phyloP scores from a whole-genome alignment of 2,797 vertebrate species.

The Psittacula derbiana region DNA sequence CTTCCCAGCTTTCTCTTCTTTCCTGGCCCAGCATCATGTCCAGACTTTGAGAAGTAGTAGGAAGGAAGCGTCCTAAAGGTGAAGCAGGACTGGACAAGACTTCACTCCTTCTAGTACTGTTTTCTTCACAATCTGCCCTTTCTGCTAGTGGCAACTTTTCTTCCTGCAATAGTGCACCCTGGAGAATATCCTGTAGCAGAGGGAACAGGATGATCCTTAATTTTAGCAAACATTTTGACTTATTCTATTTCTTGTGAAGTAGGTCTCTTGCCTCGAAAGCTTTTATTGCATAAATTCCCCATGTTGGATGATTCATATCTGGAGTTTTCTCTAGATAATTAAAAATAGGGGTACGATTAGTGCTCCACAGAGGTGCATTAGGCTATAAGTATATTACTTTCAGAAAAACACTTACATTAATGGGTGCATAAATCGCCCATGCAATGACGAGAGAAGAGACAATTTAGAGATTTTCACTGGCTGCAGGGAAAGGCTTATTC shows the following conservation, averaged over 20 bases:
- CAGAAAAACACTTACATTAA: slow-evolving; percentile 59
- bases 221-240: slow-evolving; percentile 33
- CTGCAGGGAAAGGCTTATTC: slow-evolving; percentile 2
- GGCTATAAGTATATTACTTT: slow-evolving; percentile 36
- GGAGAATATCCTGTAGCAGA: neutral
- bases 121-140: neutral
- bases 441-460: slow-evolving; percentile 31
- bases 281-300: slow-evolving; percentile 41
- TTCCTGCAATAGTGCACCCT: neutral
- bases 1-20: neutral
- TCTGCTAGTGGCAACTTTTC: neutral
- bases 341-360: slow-evolving; percentile 46
- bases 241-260: neutral
- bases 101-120: neutral
- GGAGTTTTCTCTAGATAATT: slow-evolving; percentile 57
- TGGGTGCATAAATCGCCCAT: slow-evolving; percentile 38
- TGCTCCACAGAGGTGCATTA: slow-evolving; percentile 56
- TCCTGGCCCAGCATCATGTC: neutral
- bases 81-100: neutral
- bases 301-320: slow-evolving; percentile 38
- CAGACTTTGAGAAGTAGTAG: neutral
- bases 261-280: slow-evolving; percentile 22
- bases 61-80: neutral
- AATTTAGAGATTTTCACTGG: slow-evolving; percentile 12
- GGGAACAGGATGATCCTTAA: neutral